Evolutionary conservation across 2,888 invertebrate species (phyloP).

Genomic region (Fabriciana adippe): DNA sequence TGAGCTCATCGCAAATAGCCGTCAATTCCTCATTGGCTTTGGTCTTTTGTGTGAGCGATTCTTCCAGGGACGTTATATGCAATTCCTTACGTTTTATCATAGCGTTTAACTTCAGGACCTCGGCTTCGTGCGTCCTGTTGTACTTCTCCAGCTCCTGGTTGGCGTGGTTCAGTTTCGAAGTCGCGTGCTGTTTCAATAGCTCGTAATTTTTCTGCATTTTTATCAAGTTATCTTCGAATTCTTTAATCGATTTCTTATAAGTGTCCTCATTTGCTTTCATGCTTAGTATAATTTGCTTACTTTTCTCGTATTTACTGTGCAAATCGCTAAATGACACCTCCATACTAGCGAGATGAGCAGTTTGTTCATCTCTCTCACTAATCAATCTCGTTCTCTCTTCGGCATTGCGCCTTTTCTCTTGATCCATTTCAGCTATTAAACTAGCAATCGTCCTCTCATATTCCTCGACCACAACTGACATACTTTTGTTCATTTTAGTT

Average conservation of each 20-base stretch:
- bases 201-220: constrained; percentile 93
- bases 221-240: constrained; percentile 86
- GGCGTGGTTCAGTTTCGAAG: constrained; percentile 88
- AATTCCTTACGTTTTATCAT: constrained; percentile 94
- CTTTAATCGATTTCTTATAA: constrained; percentile 85
- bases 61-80: constrained; percentile 90
- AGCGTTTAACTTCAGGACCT: constrained; percentile 92
- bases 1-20: constrained; percentile 96
- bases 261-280: constrained; percentile 85
- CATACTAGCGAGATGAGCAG: constrained; percentile 83
- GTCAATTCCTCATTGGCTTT: constrained; percentile 95
- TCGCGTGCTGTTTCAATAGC: constrained; percentile 93
- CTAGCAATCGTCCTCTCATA: constrained; percentile 90
- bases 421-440: constrained; percentile 87
- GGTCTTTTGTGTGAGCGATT: constrained; percentile 91
- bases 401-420: constrained; percentile 83
- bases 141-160: constrained; percentile 91
- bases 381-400: constrained; percentile 78
- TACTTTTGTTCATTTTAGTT: constrained; percentile 74
- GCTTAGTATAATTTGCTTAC: constrained; percentile 82
- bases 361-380: constrained; percentile 83
- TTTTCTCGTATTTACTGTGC: constrained; percentile 85
- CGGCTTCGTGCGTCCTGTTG: constrained; percentile 88
- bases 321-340: constrained; percentile 84
- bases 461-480: constrained; percentile 87